Evolutionary conservation across 1,140 invertebrate species (phyloP).

Genomic region (Sycophila sp.): DNA sequence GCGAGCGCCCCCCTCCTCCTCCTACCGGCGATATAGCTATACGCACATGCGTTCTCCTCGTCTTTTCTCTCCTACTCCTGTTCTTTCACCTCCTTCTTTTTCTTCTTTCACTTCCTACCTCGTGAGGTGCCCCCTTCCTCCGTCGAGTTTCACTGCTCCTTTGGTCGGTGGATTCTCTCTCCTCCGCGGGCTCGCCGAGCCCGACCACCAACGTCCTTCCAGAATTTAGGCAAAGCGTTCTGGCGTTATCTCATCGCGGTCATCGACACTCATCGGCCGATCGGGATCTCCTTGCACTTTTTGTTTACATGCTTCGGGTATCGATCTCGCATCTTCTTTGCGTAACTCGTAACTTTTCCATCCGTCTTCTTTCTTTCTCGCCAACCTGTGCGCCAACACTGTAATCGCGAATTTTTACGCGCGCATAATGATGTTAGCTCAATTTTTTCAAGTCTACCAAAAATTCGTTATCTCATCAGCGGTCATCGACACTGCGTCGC

Average conservation of each 20-base stretch:
- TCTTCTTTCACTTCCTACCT: constrained; percentile 6
- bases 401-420: neutral
- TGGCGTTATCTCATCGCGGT: constrained; percentile 23
- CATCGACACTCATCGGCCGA: constrained; percentile 1
- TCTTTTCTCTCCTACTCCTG: constrained; percentile 35
- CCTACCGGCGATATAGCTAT: no score
- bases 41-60: neutral
- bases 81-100: constrained; percentile 15
- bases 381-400: neutral
- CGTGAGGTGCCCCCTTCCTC: neutral
- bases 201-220: neutral
- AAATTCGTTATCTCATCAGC: no score
- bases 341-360: no score
- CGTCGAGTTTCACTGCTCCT: no score
- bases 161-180: constrained; percentile 36
- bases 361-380: neutral
- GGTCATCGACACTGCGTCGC: no score
- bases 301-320: neutral
- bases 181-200: constrained; percentile 13
- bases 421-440: neutral
- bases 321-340: no score
- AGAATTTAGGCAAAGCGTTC: constrained; percentile 9
- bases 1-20: neutral
- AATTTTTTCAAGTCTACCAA: no score
- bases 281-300: no score